A percentile compares a stretch with the other conserved stretches of the same genome.
phyloP scores from a whole-genome alignment of 2,113 vertebrate species.

The Eidolon helvum region DNA sequence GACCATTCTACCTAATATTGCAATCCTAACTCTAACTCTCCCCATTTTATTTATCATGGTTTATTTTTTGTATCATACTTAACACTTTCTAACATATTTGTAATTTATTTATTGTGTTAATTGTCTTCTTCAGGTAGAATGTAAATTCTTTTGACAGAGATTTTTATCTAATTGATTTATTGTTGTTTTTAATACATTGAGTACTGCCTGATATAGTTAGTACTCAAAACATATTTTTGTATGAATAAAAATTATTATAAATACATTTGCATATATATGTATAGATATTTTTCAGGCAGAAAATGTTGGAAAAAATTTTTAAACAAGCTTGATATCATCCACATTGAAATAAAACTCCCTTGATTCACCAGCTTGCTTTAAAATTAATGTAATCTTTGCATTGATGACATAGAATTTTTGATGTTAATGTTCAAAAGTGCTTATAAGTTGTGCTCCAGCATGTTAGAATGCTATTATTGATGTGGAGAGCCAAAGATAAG shows the following conservation, averaged over 20 bases:
- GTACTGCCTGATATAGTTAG: neutral
- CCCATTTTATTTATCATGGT: neutral
- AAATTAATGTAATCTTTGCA: neutral
- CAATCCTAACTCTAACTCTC: neutral
- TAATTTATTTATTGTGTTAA: neutral
- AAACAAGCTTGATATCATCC: neutral
- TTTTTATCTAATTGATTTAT: neutral
- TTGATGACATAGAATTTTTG: neutral
- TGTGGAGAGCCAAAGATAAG: neutral
- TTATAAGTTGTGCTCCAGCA: neutral
- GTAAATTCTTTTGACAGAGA: neutral
- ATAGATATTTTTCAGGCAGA: neutral
- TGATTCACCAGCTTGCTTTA: neutral
- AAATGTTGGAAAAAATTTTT: neutral
- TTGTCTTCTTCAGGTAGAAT: neutral
- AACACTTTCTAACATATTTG: neutral
- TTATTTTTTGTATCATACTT: neutral
- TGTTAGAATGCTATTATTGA: neutral
- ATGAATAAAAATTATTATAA: neutral
- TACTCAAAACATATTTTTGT: neutral
- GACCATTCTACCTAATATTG: neutral
- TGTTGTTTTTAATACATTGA: neutral
- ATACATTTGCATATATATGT: neutral
- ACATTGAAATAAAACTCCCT: neutral
- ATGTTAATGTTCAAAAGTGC: slow-evolving; percentile 37